Evolutionary conservation across 2,888 invertebrate species (phyloP).

Genomic region (Malthinus seriepunctatus): DNA sequence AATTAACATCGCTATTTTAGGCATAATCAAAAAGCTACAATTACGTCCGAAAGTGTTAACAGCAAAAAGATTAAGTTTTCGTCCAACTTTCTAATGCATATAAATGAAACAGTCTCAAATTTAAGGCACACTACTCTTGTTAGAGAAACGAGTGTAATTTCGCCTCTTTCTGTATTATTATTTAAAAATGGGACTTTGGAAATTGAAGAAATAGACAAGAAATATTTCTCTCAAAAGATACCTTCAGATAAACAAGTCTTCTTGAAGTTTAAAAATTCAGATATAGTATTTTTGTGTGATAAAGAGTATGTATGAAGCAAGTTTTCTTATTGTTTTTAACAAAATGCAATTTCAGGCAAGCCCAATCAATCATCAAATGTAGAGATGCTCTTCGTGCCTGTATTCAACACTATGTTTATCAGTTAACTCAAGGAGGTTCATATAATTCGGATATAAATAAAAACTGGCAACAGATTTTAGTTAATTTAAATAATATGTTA

Average conservation of each 20-base stretch:
- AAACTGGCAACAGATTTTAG: constrained; percentile 41
- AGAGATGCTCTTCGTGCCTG: constrained; percentile 42
- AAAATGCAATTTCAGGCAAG: constrained; percentile 57
- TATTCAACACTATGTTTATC: constrained; percentile 46
- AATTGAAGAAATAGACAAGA: constrained; percentile 40
- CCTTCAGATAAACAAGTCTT: constrained; percentile 41
- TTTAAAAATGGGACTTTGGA: constrained; percentile 54
- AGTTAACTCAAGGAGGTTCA: constrained; percentile 45
- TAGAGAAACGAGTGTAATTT: constrained; percentile 62
- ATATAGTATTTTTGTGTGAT: constrained; percentile 51
- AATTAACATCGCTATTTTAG: constrained; percentile 48
- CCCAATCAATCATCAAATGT: constrained; percentile 46
- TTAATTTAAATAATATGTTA: constrained; percentile 25
- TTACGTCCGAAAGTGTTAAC: constrained; percentile 69
- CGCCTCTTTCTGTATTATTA: constrained; percentile 62
- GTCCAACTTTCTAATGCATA: constrained; percentile 59
- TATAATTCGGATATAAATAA: constrained; percentile 35
- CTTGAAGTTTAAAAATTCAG: constrained; percentile 48
- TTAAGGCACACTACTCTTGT: constrained; percentile 61
- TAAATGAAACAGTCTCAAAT: constrained; percentile 60
- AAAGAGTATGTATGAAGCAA: constrained; percentile 43
- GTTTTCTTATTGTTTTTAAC: background rate
- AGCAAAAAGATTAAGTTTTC: constrained; percentile 55
- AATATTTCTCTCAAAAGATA: constrained; percentile 25
- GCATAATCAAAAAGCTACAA: constrained; percentile 59